Conservation (phyloP, 2,113 vertebrate species). For the Thoracochromis brauschi region DNA sequence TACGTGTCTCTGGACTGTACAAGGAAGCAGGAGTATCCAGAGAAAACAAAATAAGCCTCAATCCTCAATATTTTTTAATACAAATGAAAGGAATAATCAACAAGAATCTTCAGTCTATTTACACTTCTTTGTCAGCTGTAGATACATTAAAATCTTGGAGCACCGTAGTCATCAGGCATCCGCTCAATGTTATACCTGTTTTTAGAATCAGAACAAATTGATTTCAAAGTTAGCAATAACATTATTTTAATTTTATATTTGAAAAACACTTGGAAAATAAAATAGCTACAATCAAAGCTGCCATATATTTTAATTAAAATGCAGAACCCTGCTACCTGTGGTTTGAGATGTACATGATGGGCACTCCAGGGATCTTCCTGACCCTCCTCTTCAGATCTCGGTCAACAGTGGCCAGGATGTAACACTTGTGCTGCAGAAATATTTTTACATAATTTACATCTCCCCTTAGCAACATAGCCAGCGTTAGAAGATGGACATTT, state of each 20-base stretch:
- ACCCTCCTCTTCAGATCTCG: constrained; percentile 92
- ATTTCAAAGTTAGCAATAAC: background rate
- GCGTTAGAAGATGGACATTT: background rate
- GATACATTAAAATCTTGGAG: constrained; percentile 80
- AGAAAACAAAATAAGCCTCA: background rate
- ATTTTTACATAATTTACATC: background rate
- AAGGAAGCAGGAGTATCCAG: background rate
- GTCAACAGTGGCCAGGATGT: constrained; percentile 97
- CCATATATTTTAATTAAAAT: background rate
- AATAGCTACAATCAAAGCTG: background rate
- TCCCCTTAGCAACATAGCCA: background rate
- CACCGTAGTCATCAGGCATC: constrained; percentile 98
- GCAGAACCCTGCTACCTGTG: constrained; percentile 79
- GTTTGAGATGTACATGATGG: constrained; percentile 98
- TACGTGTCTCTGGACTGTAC: background rate
- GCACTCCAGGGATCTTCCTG: constrained; percentile 95
- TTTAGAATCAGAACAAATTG: background rate
- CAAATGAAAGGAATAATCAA: background rate
- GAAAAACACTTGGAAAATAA: background rate
- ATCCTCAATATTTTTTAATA: background rate
- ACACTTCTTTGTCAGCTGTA: background rate
- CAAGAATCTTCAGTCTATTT: constrained; percentile 18
- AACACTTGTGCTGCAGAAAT: constrained; percentile 90
- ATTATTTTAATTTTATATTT: background rate
- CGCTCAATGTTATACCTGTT: constrained; percentile 94